Percentiles rank a stretch among this genome's conserved stretches.
Conservation (phyloP, 2,888 invertebrate species). For the Stomorhina lunata region DNA sequence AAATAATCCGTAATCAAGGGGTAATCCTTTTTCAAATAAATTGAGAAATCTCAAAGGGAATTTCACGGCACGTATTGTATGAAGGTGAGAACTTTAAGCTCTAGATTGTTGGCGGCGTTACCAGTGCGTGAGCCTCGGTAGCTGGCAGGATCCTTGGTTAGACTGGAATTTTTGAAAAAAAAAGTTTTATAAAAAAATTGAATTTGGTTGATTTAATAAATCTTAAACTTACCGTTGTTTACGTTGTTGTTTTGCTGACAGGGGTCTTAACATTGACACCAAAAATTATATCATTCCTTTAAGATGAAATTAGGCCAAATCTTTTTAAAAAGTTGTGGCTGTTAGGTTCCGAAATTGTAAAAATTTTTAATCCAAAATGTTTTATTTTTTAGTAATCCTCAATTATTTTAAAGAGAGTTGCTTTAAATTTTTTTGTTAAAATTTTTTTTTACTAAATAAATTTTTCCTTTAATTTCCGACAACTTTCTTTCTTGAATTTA, state of each 20-base stretch:
- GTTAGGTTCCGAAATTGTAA: background rate
- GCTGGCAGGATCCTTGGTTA: conserved; percentile 76
- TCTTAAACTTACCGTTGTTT: conserved; percentile 69
- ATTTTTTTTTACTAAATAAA: background rate
- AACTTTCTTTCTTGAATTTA: conserved; percentile 70
- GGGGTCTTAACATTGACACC: conserved; percentile 79
- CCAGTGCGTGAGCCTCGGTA: conserved; percentile 79
- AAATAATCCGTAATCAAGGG: conserved; percentile 57
- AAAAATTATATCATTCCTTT: conserved; percentile 66
- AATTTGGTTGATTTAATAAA: background rate
- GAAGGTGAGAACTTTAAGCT: conserved; percentile 78
- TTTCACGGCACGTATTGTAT: conserved; percentile 79
- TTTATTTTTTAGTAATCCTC: conserved; percentile 15
- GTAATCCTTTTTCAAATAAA: background rate
- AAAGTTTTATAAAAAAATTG: background rate
- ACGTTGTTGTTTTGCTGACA: conserved; percentile 70
- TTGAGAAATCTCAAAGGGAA: conserved; percentile 26
- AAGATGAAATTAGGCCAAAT: conserved; percentile 32
- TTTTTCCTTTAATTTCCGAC: background rate
- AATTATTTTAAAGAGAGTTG: background rate
- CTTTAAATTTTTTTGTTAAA: background rate
- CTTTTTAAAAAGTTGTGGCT: conserved; percentile 34
- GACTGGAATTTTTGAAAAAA: conserved; percentile 68
- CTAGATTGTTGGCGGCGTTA: conserved; percentile 78
- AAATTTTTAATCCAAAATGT: conserved; percentile 33